phyloP scores from a whole-genome alignment of 2,888 invertebrate species.

The Troides oblongomaculatus region DNA sequence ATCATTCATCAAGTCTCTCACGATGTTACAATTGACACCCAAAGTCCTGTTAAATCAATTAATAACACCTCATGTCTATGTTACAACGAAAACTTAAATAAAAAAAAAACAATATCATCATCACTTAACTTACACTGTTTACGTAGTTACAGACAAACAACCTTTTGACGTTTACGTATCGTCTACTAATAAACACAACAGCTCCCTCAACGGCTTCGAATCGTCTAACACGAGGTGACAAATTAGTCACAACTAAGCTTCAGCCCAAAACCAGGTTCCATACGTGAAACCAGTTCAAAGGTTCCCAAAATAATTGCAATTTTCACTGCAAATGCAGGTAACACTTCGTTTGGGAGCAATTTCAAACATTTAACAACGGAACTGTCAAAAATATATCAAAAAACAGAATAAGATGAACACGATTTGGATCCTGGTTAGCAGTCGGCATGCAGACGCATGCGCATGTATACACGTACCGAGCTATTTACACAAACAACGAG shows the following conservation, averaged over 20 bases:
- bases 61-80: constrained; percentile 27
- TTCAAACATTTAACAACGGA: not conserved
- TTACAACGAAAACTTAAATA: constrained; percentile 31
- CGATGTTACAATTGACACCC: constrained; percentile 24
- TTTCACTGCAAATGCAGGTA: too few relatives aligned
- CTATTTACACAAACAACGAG: constrained; percentile 10
- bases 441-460: constrained; percentile 15
- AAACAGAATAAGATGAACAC: constrained; percentile 23
- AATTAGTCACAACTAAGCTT: constrained; percentile 46
- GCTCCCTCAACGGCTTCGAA: constrained; percentile 37
- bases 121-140: constrained; percentile 38
- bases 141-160: constrained; percentile 45
- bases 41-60: constrained; percentile 18
- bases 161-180: constrained; percentile 43
- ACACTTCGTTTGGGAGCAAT: constrained; percentile 9
- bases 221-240: constrained; percentile 42
- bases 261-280: constrained; percentile 32
- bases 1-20: constrained; percentile 14
- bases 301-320: not conserved
- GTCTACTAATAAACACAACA: constrained; percentile 54
- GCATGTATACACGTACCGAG: constrained; percentile 3
- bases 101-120: constrained; percentile 27
- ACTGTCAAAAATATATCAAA: constrained; percentile 16
- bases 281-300: constrained; percentile 29
- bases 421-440: constrained; percentile 14